phyloP scores from a whole-genome alignment of 2,888 invertebrate species.

The Bugulina stolonifera region DNA sequence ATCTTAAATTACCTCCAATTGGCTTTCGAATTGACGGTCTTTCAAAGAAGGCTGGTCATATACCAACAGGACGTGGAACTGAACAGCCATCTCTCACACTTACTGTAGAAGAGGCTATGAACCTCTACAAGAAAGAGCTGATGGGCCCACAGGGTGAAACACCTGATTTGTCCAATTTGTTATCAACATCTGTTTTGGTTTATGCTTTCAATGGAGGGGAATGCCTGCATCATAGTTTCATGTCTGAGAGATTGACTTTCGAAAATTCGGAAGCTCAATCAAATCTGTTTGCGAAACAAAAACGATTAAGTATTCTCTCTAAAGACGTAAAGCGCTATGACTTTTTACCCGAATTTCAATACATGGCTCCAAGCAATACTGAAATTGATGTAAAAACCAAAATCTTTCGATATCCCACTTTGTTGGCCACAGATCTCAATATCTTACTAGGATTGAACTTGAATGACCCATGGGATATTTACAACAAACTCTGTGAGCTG shows the following conservation, averaged over 20 bases:
- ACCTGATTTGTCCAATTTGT: background rate
- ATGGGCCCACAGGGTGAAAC: background rate
- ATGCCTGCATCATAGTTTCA: background rate
- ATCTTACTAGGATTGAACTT: background rate
- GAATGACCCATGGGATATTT: background rate
- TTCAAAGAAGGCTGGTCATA: background rate
- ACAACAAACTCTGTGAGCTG: background rate
- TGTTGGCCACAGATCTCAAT: background rate
- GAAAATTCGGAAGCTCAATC: too few relatives aligned
- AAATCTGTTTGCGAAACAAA: too few relatives aligned
- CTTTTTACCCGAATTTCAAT: background rate
- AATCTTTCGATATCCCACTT: conserved; percentile 1
- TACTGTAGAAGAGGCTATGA: background rate
- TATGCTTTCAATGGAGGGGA: background rate
- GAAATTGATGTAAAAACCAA: background rate
- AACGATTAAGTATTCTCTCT: background rate
- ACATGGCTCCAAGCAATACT: background rate
- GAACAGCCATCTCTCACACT: background rate
- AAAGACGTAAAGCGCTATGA: background rate
- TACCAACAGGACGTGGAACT: background rate
- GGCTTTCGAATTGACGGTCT: background rate
- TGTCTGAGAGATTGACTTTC: background rate
- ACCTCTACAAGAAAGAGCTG: background rate
- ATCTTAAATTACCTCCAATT: background rate
- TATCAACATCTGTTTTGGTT: background rate